Evolutionary conservation across 2,888 invertebrate species (phyloP).

Genomic region (Synanthedon tipuliformis): DNA sequence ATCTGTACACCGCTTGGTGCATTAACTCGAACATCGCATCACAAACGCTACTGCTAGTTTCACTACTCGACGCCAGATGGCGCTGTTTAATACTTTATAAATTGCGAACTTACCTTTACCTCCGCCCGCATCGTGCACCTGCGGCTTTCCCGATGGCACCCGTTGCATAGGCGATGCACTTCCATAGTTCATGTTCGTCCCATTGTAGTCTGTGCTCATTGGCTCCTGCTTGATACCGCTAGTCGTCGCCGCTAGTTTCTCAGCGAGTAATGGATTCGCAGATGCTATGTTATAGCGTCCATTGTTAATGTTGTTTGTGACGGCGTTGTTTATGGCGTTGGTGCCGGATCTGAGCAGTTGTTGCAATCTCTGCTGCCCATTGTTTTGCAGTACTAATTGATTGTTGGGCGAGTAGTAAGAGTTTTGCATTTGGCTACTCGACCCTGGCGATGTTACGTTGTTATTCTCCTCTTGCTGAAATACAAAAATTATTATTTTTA

Average conservation of each 20-base stretch:
- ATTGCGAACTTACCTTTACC: constrained; percentile 62
- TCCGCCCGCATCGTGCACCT: constrained; percentile 66
- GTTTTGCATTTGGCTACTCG: constrained; percentile 50
- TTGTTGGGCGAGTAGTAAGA: constrained; percentile 52
- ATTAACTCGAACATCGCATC: background rate
- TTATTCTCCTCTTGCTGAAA: constrained; percentile 68
- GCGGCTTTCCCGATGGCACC: constrained; percentile 64
- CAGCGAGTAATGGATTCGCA: constrained; percentile 87
- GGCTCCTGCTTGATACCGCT: constrained; percentile 70
- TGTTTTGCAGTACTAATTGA: constrained; percentile 47
- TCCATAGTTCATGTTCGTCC: constrained; percentile 64
- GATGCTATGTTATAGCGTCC: constrained; percentile 84
- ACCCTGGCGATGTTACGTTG: constrained; percentile 56
- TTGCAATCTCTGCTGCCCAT: constrained; percentile 56
- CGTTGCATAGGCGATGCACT: constrained; percentile 64
- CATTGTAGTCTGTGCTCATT: constrained; percentile 60
- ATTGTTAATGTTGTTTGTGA: constrained; percentile 61
- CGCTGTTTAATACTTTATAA: constrained; percentile 9
- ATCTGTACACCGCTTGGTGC: background rate
- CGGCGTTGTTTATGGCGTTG: constrained; percentile 56
- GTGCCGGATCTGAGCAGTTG: constrained; percentile 59
- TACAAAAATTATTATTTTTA: background rate
- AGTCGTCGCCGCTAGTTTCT: constrained; percentile 83
- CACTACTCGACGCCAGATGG: constrained; percentile 21
- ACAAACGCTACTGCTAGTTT: constrained; percentile 9